Conservation (phyloP, 2,888 invertebrate genomes). For the Habrosyne pyritoides region DNA sequence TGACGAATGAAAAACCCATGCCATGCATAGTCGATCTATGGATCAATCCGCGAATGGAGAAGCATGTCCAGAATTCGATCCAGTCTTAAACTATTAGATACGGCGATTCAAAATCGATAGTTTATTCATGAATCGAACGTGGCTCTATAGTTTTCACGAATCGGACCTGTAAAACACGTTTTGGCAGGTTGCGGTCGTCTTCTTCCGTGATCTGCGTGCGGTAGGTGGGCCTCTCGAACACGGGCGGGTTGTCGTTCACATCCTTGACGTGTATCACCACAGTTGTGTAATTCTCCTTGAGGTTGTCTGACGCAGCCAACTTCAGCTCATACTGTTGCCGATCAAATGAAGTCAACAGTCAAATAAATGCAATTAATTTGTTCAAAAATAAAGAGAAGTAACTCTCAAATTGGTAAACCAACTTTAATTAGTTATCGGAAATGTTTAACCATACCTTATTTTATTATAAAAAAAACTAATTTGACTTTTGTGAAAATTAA, state of each 20-base stretch:
- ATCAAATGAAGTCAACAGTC: conserved; percentile 29
- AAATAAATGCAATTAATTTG: not conserved
- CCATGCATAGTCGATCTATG: conserved; percentile 67
- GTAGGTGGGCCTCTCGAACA: conserved; percentile 97
- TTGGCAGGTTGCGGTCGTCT: conserved; percentile 96
- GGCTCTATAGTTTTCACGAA: conserved; percentile 85
- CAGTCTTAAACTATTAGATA: conserved; percentile 44
- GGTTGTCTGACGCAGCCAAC: conserved; percentile 97
- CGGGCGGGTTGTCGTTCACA: conserved; percentile 99
- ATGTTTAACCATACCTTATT: not conserved
- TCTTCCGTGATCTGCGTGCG: conserved; percentile 98
- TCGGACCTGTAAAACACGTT: conserved; percentile 94
- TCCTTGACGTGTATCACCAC: conserved; percentile 99
- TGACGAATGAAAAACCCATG: conserved; percentile 69
- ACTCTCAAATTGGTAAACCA: not conserved
- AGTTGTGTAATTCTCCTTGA: conserved; percentile 98
- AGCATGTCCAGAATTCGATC: conserved; percentile 51
- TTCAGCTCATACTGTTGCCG: conserved; percentile 93
- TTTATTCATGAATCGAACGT: conserved; percentile 55
- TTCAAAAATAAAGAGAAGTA: not conserved
- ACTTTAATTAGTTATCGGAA: not conserved
- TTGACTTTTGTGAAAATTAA: conserved; percentile 52
- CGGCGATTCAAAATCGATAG: conserved; percentile 23
- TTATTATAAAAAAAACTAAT: conserved; percentile 35
- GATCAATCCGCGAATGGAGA: conserved; percentile 42